phyloP scores from a whole-genome alignment of 2,888 invertebrate species.

The Pycnomerus fuliginosus region DNA sequence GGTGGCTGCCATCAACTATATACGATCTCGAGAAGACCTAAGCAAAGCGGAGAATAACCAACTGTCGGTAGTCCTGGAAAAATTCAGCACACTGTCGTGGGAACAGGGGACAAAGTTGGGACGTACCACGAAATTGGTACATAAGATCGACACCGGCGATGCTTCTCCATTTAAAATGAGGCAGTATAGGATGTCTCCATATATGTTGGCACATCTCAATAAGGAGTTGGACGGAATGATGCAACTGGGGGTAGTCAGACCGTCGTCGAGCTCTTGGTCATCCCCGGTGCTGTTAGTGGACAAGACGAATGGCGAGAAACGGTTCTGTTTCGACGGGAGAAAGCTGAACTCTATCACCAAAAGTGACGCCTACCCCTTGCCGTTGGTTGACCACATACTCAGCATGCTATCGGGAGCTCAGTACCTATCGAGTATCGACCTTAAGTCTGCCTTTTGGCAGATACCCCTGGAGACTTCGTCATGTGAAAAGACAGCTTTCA shows the following conservation, averaged over 20 bases:
- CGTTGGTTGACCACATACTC: conserved; percentile 14
- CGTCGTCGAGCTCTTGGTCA: conserved; percentile 2
- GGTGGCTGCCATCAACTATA: too few relatives aligned
- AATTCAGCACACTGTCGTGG: background rate
- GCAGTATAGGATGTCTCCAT: conserved; percentile 3
- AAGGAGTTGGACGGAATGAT: conserved; percentile 3
- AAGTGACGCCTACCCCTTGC: conserved; percentile 3
- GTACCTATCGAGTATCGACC: conserved; percentile 30
- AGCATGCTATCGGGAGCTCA: conserved; percentile 20
- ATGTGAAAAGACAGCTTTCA: conserved; percentile 39
- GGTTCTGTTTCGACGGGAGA: too few relatives aligned
- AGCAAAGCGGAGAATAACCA: background rate
- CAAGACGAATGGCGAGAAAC: conserved; percentile 12
- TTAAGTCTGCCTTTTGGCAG: conserved; percentile 33
- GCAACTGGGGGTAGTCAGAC: conserved; percentile 1
- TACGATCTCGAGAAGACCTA: too few relatives aligned
- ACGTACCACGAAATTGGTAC: background rate
- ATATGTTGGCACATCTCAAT: conserved; percentile 3
- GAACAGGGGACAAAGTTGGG: conserved; percentile 1
- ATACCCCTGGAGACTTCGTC: conserved; percentile 29
- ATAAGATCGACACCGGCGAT: conserved; percentile 4
- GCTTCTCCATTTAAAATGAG: conserved; percentile 9
- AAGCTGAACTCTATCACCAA: too few relatives aligned
- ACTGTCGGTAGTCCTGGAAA: background rate
- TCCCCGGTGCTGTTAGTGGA: conserved; percentile 6